Base-by-base conservation (phyloP, 2,888 invertebrate genomes). In the Pocota personata region DNA sequence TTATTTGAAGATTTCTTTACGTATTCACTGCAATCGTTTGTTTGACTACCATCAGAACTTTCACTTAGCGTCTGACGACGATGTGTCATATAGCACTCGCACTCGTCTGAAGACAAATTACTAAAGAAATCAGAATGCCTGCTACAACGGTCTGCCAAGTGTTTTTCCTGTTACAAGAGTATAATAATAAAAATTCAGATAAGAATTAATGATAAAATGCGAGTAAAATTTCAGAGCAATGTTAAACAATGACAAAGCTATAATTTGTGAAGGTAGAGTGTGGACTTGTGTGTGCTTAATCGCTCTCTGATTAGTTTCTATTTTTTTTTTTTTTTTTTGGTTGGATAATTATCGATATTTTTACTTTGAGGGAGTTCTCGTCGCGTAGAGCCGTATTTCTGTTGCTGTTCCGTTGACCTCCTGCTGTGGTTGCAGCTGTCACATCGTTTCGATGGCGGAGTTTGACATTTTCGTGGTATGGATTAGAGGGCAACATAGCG, bases 31-130 rank as follows among this genome's bases (percentile, higher is more conserved):
- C 52, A 72, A 57, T 40, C 52, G 21, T 60, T 69, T 3, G 62
- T 14, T 21, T 14, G 14, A 71, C 80, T 80, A 46, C 64, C 84
- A 35, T 71, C 84, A 10, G 80, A 84, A 80, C 84, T 84, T 80
- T 84, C 84, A 84, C 84, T 75, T 10, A 52, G 8, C 1, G 35
- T 66, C 46, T 80, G 50, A 3, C 75, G 24, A 43, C 24, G 57
- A 40, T 73, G 37, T 75, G 69, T 69, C 75, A 80, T 84, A 50
- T 43, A 58, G 55, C 69, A 46, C 8, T 66, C 27, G 64, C 19
- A 32, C 16, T 75, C 55, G 48, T 14, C 52, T 55, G 69, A 12
- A 46, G 67, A 71, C 21, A 52, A 75, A 35, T 37, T 37, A 67
- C 72, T 78, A 1, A 40, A 35, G 35, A 72, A 78, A 62, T 55